Evolutionary conservation across 2,888 invertebrate species (phyloP), one percentile per base, ranked within the genome.

Genomic region (Drosophila formosana): DNA sequence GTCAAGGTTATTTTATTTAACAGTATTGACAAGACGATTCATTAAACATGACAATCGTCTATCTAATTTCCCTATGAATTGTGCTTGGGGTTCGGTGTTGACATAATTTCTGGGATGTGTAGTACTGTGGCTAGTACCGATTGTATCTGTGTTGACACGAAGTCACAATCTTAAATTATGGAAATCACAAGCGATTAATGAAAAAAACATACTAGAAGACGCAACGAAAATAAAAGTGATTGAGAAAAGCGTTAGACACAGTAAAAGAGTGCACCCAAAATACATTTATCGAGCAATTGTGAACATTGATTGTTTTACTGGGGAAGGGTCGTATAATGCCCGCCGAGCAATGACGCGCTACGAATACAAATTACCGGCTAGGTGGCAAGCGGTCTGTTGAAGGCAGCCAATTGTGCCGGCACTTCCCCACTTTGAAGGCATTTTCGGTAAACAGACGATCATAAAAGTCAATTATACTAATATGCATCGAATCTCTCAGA

Each of bases 401-500:
- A 41, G 18, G 30, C 53, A 46, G 28, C 39, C 56, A 41, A 43
- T 56, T 34, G 30, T n/a, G 39, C 32, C 51, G 25, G 55, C 52
- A 18, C 3, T 30, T 28, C 18, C 41, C 45, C 69, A 74, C 56
- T 39, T 23, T 11, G 32, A 50, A 7, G 39, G 34, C 43, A 6
- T 60, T 28, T 30, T 13, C 34, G 34, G 11, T 23, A 47, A 39
- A 23, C 39, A 30, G 34, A 23, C 62, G 67, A 72, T 67, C 73
- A 57, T 87, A 72, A 80, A 85, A 66, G 47, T 58, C 72, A 87
- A 87, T 84, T 75, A 81, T 78, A 61, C 62, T 75, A 78, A 82
- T 87, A 87, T 78, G 78, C 84, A 83, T 74, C 55, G 70, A 70
- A 75, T 64, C 72, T 53, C 68, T 45, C 52, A 60, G 70, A 57